Conservation (phyloP, 2,888 invertebrate genomes). For the Anthrax anthrax region DNA sequence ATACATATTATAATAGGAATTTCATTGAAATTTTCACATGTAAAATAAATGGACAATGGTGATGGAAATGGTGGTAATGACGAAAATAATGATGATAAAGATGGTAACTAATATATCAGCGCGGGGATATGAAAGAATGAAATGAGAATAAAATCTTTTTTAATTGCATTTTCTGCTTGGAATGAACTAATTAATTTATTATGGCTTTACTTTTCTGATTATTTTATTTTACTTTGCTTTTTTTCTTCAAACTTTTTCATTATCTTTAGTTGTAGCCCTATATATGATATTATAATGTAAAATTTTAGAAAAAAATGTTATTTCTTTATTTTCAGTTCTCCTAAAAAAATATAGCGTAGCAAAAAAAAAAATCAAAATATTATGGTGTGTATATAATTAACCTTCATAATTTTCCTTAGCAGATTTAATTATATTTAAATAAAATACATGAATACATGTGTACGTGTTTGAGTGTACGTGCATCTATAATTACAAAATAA, state of each 20-base stretch:
- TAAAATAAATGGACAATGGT: neutral
- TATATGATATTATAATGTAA: no score
- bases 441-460: neutral
- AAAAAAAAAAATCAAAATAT: no score
- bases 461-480: no score
- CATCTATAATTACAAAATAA: neutral
- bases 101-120: neutral
- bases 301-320: no score
- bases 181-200: conserved; percentile 32
- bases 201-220: conserved; percentile 16
- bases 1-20: neutral
- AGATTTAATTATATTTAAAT: neutral
- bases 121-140: neutral
- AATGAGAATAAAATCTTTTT: conserved; percentile 15
- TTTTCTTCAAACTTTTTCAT: neutral
- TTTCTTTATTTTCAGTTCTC: no score
- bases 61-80: neutral
- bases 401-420: neutral
- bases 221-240: neutral
- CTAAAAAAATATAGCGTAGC: no score
- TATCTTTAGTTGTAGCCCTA: neutral
- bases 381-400: neutral
- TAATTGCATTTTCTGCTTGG: conserved; percentile 28
- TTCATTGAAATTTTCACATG: neutral
- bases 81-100: no score